These are phyloP conservation scores for Arrhamphus sclerolepis DNA, from an alignment of 2,797 vertebrate genomes.

Conservation along the genomic window DNA sequence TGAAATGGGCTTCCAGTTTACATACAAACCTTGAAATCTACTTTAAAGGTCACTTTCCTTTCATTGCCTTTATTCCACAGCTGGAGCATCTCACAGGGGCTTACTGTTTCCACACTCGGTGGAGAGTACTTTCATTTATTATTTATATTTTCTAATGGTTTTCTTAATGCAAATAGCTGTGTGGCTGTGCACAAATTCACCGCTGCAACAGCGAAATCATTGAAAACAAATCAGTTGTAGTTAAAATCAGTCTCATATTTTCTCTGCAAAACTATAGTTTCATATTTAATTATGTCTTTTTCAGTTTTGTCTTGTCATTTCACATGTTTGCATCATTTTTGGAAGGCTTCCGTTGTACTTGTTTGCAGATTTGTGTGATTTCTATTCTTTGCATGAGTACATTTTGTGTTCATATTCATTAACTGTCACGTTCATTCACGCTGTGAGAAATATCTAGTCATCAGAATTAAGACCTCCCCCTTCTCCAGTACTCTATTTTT, in stretches of 20 bases:
- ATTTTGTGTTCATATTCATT: no score
- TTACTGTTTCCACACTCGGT: not conserved
- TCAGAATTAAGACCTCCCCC: no score
- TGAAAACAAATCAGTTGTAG: not conserved
- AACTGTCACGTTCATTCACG: no score
- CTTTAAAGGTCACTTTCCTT: not conserved
- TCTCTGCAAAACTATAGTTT: not conserved
- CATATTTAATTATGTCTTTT: not conserved
- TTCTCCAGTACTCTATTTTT: not conserved
- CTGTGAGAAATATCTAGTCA: no score
- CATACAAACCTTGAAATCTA: not conserved
- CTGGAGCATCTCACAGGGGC: not conserved
- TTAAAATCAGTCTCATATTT: slow-evolving; percentile 4
- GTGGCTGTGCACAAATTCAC: not conserved
- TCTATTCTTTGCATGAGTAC: not conserved
- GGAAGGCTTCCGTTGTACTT: no score
- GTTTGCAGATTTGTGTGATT: not conserved
- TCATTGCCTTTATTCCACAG: not conserved
- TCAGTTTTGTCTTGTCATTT: not conserved
- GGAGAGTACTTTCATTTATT: slow-evolving; percentile 22
- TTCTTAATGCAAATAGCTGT: slow-evolving; percentile 7
- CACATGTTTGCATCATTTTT: no score
- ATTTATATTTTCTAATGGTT: slow-evolving; percentile 17
- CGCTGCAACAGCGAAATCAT: not conserved
- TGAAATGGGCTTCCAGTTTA: not conserved